Base-by-base conservation (phyloP, 2,797 vertebrate species). In the Alectoris magna region DNA sequence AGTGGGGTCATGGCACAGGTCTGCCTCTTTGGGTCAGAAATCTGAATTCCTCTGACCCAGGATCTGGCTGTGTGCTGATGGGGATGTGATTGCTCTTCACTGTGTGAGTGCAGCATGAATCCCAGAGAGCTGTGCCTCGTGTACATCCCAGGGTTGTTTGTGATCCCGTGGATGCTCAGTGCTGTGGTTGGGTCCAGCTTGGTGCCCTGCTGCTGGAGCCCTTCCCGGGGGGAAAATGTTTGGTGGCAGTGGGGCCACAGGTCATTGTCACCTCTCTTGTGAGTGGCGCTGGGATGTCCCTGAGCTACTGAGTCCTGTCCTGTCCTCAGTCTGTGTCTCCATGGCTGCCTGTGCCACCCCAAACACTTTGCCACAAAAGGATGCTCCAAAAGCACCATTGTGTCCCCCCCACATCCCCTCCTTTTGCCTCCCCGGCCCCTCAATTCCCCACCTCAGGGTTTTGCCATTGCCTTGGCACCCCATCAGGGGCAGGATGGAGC, bases 401-500 rank as follows among this genome's bases (percentile, higher is more conserved):
- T 86, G 46, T 9, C 26, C 77, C 38, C 38, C 27, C 22, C 4
- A 18, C 4, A 1, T 49, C 26, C n/a, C 15, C 8, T 34, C 53
- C 14, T 56, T 88, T 73, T 36, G 36, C 71, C 72, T 84, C 63
- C 78, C 0, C 0, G 58, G 51, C 31, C 53, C 59, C 68, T 90
- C 72, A n/a, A 53, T 84, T 95, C 91, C 63, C 58, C 23, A 68
- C 69, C 29, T 62, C 2, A 62, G 21, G 59, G 24, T 23, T 43
- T 31, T 38, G 71, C 81, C 87, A 38, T 79, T 94, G 83, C 85
- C 67, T 72, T 63, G 82, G 60, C 49, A 97, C 97, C 95, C 88
- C 82, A 64, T 83, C 0, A 74, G 81, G 88, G 88, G 51, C 93
- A 84, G 93, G 90, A 74, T 97, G 96, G 96, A 96, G 97, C 95